Conservation (phyloP, 2,888 invertebrate genomes). For the Elgonia sp. region DNA sequence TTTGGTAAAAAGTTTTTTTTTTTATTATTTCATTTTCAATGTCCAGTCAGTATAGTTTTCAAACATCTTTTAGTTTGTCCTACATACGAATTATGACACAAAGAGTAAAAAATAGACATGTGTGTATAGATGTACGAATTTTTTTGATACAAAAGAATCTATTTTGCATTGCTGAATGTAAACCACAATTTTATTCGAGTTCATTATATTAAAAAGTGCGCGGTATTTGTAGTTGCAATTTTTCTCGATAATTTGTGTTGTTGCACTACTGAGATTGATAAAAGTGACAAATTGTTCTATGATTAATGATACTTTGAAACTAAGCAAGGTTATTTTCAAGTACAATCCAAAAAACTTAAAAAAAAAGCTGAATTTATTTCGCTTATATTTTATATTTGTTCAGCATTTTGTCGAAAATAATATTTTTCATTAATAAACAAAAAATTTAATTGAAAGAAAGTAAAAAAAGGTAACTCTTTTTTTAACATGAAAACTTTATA, state of each 20-base stretch:
- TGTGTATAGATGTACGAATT: constrained; percentile 2
- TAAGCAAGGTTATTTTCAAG: background rate
- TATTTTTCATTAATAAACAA: no score
- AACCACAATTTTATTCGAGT: constrained; percentile 12
- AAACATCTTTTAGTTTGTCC: constrained; percentile 51
- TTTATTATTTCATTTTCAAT: no score
- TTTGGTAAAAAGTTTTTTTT: constrained; percentile 33
- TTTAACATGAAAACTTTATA: no score
- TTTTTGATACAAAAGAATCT: background rate
- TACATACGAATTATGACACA: constrained; percentile 40
- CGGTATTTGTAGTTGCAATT: background rate
- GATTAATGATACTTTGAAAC: constrained; percentile 13
- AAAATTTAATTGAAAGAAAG: no score
- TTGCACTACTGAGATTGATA: constrained; percentile 15
- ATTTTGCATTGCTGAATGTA: constrained; percentile 17
- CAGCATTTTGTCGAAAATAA: no score
- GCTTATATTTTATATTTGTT: no score
- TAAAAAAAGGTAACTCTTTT: no score
- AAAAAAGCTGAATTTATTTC: background rate
- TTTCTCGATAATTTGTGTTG: background rate
- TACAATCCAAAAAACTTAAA: background rate
- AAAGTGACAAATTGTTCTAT: constrained; percentile 19
- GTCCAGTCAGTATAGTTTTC: constrained; percentile 28
- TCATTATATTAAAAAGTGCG: background rate
- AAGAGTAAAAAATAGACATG: constrained; percentile 7